Conservation (phyloP, 2,888 invertebrate species). For the Xanthia togata region DNA sequence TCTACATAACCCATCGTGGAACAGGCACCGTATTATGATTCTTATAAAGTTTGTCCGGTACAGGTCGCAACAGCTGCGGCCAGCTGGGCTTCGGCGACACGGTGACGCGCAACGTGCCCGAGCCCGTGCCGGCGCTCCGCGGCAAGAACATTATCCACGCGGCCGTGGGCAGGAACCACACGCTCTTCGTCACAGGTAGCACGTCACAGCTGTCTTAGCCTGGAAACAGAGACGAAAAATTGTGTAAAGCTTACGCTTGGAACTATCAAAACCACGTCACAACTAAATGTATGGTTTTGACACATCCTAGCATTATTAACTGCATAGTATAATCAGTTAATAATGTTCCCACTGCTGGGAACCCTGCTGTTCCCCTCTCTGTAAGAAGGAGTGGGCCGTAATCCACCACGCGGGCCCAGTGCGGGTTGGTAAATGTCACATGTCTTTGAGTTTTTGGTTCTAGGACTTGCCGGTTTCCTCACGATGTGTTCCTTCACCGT, state of each 20-base stretch:
- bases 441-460: no score
- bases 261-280: not conserved
- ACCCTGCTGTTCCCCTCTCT: no score
- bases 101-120: constrained; percentile 93
- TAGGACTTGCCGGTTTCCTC: no score
- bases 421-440: no score
- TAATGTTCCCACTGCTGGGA: no score
- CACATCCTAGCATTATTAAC: no score
- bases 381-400: no score
- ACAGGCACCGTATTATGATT: not conserved
- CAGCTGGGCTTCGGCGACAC: constrained; percentile 96
- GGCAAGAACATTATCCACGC: constrained; percentile 96
- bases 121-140: constrained; percentile 93
- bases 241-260: not conserved
- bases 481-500: no score
- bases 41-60: not conserved
- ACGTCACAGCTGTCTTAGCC: constrained; percentile 44
- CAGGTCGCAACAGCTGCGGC: constrained; percentile 94
- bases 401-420: no score
- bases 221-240: not conserved
- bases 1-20: not conserved
- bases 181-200: constrained; percentile 95
- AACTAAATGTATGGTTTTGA: not conserved
- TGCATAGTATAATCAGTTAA: no score
- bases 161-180: constrained; percentile 96